Base-by-base conservation (phyloP, 1,140 invertebrate species). In the Aphelenchoides fujianensis region DNA sequence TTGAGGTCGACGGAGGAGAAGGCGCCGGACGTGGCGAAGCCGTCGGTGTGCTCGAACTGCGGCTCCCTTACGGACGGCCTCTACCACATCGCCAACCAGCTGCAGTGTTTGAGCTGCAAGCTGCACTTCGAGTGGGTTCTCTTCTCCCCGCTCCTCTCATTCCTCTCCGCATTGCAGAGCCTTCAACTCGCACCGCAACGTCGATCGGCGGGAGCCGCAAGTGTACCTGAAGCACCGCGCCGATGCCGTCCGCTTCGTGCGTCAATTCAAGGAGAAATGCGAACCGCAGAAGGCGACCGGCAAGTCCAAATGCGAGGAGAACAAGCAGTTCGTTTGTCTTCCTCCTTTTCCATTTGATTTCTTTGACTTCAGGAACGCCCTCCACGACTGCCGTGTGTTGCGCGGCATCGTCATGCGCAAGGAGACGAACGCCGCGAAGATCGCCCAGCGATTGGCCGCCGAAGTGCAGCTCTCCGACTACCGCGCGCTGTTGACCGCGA, bases 291-390 rank as follows among this genome's bases (percentile, higher is more conserved):
- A 12, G 23, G 55, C 5, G 34, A 59, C 5, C 19, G 34, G 19
- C 55, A 59, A 59, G 34, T 30, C 27, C 19, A 59, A 59, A 59
- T 59, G 55, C 55, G 55, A 59, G 34, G 55, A 59, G 5, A 59
- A 30, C 23, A 59, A 19, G 34, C 55, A 59, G 41, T 48, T 48
- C n/a, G n/a, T n/a, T n/a, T n/a, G n/a, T n/a, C n/a, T n/a, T n/a
- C n/a, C n/a, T n/a, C n/a, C n/a, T n/a, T n/a, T n/a, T n/a, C n/a
- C n/a, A n/a, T n/a, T n/a, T n/a, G n/a, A n/a, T n/a, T n/a, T 12
- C 23, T 48, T 23, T 48, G 41, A 48, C 23, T 48, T 48, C 41
- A 48, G 41, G 34, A 59, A 59, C 5, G 55, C 55, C 12, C 28
- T 59, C 55, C 5, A 23, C 5, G 19, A 5, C 19, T 59, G 55